Percentiles rank a stretch among this genome's conserved stretches.
These are phyloP conservation scores for Macrophya annulata DNA, from an alignment of 2,888 invertebrate species.

Conservation along the genomic window DNA sequence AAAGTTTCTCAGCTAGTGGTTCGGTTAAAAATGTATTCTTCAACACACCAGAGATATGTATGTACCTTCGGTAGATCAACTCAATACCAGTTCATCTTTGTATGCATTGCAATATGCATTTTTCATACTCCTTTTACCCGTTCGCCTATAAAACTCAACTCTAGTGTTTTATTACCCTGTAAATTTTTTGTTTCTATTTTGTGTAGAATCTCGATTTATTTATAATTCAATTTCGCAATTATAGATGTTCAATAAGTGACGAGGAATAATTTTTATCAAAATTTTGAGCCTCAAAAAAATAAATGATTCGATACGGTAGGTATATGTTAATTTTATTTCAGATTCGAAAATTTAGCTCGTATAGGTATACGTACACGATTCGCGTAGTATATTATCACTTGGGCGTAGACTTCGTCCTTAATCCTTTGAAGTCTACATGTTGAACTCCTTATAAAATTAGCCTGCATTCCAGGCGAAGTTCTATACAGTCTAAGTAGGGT, in stretches of 20 bases:
- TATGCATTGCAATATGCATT: not conserved
- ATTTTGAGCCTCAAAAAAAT: not conserved
- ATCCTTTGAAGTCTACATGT: not conserved
- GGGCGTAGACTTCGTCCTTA: not conserved
- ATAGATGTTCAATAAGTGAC: not conserved
- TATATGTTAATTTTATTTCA: constrained; percentile 13
- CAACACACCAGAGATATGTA: not conserved
- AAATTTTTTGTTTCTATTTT: not conserved
- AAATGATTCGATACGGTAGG: not conserved
- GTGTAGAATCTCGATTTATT: not conserved
- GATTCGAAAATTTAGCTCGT: not conserved
- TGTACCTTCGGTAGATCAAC: not conserved
- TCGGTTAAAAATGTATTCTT: not conserved
- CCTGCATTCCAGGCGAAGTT: not conserved
- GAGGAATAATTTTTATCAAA: not conserved
- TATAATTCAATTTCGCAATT: not conserved
- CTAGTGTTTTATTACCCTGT: not conserved
- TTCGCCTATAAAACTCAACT: not conserved
- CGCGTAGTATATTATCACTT: not conserved
- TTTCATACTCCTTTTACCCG: not conserved
- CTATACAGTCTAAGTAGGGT: not conserved
- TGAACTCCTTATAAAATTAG: not conserved
- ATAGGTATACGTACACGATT: not conserved
- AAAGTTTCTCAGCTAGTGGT: not conserved
- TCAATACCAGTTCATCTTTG: not conserved